A percentile compares a stretch with the other conserved stretches of the same genome.
Evolutionary conservation across 2,888 invertebrate species (phyloP).

Genomic region (Machimus rusticus): DNA sequence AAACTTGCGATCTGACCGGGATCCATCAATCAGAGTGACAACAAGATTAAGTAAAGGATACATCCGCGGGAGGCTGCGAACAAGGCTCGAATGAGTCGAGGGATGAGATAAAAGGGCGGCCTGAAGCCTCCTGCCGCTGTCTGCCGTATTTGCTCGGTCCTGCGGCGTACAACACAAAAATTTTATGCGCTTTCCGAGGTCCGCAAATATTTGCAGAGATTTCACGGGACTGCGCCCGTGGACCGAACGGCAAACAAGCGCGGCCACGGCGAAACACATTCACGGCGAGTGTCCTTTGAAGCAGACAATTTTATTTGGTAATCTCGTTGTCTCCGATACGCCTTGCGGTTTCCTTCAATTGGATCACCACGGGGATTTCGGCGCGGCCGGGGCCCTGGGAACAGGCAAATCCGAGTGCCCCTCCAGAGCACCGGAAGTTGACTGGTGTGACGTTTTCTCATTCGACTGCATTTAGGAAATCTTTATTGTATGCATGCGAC

Average conservation of each 20-base stretch:
- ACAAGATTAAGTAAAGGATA: conserved; percentile 30
- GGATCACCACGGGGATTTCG: conserved; percentile 39
- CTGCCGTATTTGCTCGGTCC: not conserved
- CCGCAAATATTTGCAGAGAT: conserved; percentile 37
- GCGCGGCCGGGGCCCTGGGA: not conserved
- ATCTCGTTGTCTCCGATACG: conserved; percentile 38
- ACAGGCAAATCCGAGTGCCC: not conserved
- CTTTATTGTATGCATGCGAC: conserved; percentile 41
- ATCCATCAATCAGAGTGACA: conserved; percentile 30
- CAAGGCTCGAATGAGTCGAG: not conserved
- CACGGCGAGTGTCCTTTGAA: not conserved
- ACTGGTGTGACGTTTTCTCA: not conserved
- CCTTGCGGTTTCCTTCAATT: conserved; percentile 35
- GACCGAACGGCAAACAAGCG: not conserved
- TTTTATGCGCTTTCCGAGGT: conserved; percentile 14
- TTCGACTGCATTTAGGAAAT: conserved; percentile 14
- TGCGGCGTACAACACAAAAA: not conserved
- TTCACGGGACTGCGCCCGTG: conserved; percentile 10
- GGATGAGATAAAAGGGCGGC: conserved; percentile 7
- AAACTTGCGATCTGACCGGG: not conserved
- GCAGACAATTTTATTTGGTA: conserved; percentile 13
- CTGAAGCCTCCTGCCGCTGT: not conserved
- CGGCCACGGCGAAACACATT: not conserved
- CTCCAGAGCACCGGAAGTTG: not conserved
- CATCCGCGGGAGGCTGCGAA: not conserved